Conservation (phyloP, 2,888 invertebrate genomes). For the Heliconius erato region DNA sequence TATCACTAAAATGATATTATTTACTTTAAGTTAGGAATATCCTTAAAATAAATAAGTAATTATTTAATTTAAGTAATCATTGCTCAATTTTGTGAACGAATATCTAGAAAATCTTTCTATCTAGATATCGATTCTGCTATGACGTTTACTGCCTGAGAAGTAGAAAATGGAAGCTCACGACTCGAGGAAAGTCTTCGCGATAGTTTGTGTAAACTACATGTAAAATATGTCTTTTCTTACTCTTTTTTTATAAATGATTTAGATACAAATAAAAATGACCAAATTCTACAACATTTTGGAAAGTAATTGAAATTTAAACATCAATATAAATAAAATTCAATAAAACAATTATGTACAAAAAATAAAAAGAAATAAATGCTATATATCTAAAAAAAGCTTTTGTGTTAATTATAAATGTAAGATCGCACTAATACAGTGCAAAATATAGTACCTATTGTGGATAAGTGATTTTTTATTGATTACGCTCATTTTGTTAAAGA, state of each 20-base stretch:
- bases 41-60: conserved; percentile 77
- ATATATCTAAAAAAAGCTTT: conserved; percentile 49
- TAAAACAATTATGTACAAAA: conserved; percentile 44
- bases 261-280: conserved; percentile 10
- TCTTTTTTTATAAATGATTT: not conserved
- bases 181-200: not conserved
- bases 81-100: conserved; percentile 81
- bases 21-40: conserved; percentile 55
- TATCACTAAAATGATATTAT: not conserved
- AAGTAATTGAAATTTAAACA: conserved; percentile 37
- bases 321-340: conserved; percentile 22
- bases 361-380: conserved; percentile 41
- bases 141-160: conserved; percentile 28
- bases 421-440: not conserved
- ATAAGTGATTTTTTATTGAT: not conserved
- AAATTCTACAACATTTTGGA: conserved; percentile 20
- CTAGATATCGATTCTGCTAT: conserved; percentile 30
- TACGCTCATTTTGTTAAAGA: not conserved
- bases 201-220: not conserved
- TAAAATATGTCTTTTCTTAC: not conserved
- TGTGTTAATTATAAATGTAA: conserved; percentile 23
- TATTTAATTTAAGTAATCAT: conserved; percentile 78
- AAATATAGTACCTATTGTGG: not conserved
- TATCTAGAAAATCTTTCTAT: conserved; percentile 47
- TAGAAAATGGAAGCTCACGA: conserved; percentile 11